Percentiles rank a stretch among this genome's conserved stretches.
These are phyloP conservation scores for Parauchenoglanis punctatus DNA, from an alignment of 2,797 vertebrate species.

Conservation along the genomic window DNA sequence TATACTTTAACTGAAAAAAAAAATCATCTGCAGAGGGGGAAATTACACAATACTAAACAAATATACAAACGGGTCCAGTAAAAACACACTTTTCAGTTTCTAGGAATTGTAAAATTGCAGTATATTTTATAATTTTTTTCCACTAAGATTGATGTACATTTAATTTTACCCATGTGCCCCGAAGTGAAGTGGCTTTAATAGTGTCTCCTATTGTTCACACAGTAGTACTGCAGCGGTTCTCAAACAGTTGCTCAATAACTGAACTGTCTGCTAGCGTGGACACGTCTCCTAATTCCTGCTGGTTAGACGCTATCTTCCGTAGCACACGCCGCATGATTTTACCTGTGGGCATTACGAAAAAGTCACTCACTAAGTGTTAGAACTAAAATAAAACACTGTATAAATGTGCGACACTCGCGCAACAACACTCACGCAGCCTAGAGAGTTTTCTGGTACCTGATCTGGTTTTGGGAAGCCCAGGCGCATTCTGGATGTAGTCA, in stretches of 20 bases:
- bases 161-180: neutral
- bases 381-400: neutral
- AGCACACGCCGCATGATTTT: conserved; percentile 96
- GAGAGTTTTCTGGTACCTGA: conserved; percentile 79
- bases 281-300: conserved; percentile 87
- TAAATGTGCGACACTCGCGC: neutral
- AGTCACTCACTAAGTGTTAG: neutral
- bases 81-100: conserved; percentile 22
- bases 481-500: conserved; percentile 94
- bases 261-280: conserved; percentile 90
- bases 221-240: conserved; percentile 75
- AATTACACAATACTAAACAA: conserved; percentile 12
- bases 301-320: conserved; percentile 89
- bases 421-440: neutral
- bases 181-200: neutral
- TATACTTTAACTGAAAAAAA: conserved; percentile 3
- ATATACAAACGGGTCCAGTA: conserved; percentile 41
- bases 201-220: conserved; percentile 61
- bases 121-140: conserved; percentile 22
- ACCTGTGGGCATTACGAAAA: conserved; percentile 69
- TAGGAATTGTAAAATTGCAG: conserved; percentile 17
- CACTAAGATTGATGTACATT: neutral
- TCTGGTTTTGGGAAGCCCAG: conserved; percentile 92
- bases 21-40: neutral
- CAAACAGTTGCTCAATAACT: conserved; percentile 88